A percentile compares a stretch with the other conserved stretches of the same genome.
Conservation (phyloP, 2,888 invertebrate genomes). For the Tuberolachnus salignus region DNA sequence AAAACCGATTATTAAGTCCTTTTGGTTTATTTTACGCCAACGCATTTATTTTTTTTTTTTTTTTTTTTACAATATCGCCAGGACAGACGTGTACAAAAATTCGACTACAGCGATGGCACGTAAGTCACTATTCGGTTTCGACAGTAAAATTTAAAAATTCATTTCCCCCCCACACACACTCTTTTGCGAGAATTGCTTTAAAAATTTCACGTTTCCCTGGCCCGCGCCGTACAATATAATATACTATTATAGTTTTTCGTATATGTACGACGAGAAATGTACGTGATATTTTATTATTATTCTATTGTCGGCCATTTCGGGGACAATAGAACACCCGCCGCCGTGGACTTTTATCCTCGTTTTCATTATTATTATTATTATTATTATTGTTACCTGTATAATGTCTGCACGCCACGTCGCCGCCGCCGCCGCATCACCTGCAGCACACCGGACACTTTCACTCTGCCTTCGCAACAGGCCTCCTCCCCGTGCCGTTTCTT, state of each 20-base stretch:
- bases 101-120: no score
- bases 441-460: constrained; percentile 27
- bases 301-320: constrained; percentile 7
- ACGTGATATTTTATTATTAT: background rate
- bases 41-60: no score
- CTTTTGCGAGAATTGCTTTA: no score
- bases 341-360: background rate
- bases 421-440: constrained; percentile 34
- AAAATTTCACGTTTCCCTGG: no score
- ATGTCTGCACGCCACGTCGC: background rate
- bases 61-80: no score
- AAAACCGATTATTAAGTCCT: no score
- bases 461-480: background rate
- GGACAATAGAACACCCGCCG: constrained; percentile 28
- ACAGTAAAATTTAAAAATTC: no score
- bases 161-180: no score
- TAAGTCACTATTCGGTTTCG: no score
- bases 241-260: background rate
- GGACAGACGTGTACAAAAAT: no score
- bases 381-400: background rate
- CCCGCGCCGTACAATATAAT: background rate
- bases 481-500: background rate
- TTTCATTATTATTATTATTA: background rate
- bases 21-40: no score
- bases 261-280: background rate